Evolutionary conservation across 23 tunicate species (phyloP), one percentile per base, ranked within the genome.

Genomic region (Ascidia mentula): DNA sequence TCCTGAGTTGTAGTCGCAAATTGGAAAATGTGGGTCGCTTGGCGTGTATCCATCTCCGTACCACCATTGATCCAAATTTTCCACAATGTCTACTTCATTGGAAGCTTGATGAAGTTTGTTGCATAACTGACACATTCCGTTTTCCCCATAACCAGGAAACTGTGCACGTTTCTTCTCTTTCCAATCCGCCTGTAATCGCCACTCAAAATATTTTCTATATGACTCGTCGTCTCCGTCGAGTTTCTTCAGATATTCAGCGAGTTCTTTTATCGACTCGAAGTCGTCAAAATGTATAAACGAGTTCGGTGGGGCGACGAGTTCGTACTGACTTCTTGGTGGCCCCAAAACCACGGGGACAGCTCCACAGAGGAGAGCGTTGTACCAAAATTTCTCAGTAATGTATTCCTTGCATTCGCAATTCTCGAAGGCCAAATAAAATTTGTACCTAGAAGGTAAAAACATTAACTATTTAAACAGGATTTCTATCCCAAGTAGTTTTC

Each of bases 281-380:
- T 87, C 91, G 31, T 87, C 71, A 0, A 87, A 76, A 61, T 80
- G 86, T 18, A 87, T 87, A 40, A 87, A 87, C 26, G 91, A 87
- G 8, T 75, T 35, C 34, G 81, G 77, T 5, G 91, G 85, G 0
- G 91, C 91, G 1, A 59, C 59, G 39, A 18, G 74, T 33, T 87
- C 85, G 32, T 87, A 87, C 20, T 81, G 79, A 17, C 32, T 33
- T 32, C 91, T 65, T 76, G 37, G 28, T n/a, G 35, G 30, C 0
- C 92, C 92, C 53, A 88, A 3, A 22, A 88, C 92, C 35, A 88
- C 92, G 7, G 92, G 92, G 32, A 88, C 92, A 0, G 87, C 79
- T 0, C 60, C 79, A 28, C 82, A 42, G 15, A 9, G 6, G 9
- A 88, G 61, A 0, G 80, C 92, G 69, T 77, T 82, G 24, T 15